Evolutionary conservation across 2,888 invertebrate species (phyloP).

Genomic region (Orchesellides sinensis): DNA sequence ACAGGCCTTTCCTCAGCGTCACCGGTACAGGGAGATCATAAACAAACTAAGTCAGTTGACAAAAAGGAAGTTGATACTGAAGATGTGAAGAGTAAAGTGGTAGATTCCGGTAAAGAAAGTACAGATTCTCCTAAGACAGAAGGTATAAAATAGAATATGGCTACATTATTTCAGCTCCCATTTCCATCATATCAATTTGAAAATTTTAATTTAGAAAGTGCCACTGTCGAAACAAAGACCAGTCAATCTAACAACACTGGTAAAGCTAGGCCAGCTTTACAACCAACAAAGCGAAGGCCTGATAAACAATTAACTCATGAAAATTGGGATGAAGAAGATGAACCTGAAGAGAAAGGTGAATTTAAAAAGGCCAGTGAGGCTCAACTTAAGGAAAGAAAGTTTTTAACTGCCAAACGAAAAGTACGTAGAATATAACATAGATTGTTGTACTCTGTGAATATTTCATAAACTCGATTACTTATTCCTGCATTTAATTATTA

Average conservation of each 20-base stretch:
- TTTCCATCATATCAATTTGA: too few species aligned
- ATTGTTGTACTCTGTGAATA: too few species aligned
- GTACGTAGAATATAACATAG: too few species aligned
- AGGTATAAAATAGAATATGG: too few species aligned
- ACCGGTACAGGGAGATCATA: background rate
- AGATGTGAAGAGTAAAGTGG: too few species aligned
- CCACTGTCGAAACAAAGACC: background rate
- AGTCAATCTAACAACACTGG: background rate
- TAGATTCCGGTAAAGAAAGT: too few species aligned
- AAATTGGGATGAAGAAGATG: conserved; percentile 90
- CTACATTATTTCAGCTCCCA: too few species aligned
- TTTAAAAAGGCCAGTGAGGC: conserved; percentile 83
- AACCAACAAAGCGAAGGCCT: conserved; percentile 84
- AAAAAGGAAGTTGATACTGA: background rate
- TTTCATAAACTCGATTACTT: too few species aligned
- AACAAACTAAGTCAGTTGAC: background rate
- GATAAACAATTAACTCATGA: conserved; percentile 87
- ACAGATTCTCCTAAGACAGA: too few species aligned
- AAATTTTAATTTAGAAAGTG: too few species aligned
- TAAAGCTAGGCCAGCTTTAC: background rate
- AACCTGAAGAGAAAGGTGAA: conserved; percentile 85
- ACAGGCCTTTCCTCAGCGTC: background rate
- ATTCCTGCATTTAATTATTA: too few species aligned
- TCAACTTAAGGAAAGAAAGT: conserved; percentile 78
- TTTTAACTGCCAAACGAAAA: conserved; percentile 54